Evolutionary conservation across 2,113 vertebrate species (phyloP).

Genomic region (Heterocephalus glaber): DNA sequence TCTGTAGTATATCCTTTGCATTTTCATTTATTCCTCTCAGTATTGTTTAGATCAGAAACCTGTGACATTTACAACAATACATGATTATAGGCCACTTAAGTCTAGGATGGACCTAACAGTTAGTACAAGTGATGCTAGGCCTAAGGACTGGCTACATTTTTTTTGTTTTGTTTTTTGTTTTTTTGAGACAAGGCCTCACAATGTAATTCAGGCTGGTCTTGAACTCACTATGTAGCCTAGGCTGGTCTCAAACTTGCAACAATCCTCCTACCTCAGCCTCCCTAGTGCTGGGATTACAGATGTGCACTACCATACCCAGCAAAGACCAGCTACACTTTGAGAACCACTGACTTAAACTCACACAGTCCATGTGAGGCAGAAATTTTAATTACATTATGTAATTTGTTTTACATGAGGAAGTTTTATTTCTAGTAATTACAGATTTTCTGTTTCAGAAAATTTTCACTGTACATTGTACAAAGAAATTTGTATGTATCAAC

Average conservation of each 20-base stretch:
- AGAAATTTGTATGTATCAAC: not conserved
- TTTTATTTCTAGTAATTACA: not conserved
- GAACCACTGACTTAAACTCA: not conserved
- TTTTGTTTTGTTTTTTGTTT: not conserved
- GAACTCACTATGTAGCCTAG: not conserved
- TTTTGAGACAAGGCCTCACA: too few species aligned
- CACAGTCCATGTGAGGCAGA: not conserved
- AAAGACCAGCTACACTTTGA: not conserved
- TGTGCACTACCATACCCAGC: not conserved
- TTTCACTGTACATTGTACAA: not conserved
- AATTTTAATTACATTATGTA: not conserved
- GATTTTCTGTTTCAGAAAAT: slow-evolving; percentile 21
- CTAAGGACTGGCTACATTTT: not conserved
- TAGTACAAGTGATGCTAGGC: not conserved
- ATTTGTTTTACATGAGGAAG: not conserved
- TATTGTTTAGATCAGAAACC: not conserved
- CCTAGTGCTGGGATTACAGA: not conserved
- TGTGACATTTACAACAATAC: not conserved
- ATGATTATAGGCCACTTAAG: not conserved
- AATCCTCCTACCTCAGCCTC: not conserved
- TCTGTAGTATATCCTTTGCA: not conserved
- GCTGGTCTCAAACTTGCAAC: not conserved
- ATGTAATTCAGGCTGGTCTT: too few species aligned
- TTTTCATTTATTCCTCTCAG: not conserved
- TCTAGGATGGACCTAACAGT: not conserved